Evolutionary conservation across 1,140 invertebrate species (phyloP), one percentile per base, ranked within the genome.

Genomic region (Choristoneura fumiferana): DNA sequence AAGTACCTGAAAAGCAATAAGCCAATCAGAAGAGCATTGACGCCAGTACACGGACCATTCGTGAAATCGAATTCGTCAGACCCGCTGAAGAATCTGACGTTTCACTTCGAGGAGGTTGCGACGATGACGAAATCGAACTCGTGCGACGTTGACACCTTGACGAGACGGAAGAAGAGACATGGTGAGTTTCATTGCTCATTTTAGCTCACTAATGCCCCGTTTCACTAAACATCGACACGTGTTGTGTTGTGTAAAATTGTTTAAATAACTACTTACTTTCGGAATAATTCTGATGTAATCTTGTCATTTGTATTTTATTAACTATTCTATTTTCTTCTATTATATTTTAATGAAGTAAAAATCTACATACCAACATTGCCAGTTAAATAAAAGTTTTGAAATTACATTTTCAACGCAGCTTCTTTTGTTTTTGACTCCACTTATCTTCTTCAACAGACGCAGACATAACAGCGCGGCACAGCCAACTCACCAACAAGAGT

Each of bases 1-100:
- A 90, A 91, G 61, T 90, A 91, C 64, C 40, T 81, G 5, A 84
- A 84, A 62, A 84, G 76, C 57, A 87, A 62, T 55, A 84, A 75
- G 65, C 76, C 80, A 39, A 81, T 81, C 55, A 74, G 81, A 43
- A 80, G 79, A 39, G 71, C 84, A 0, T 22, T 89, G 39, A 83
- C 78, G 0, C 93, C 92, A 57, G 91, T 92, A 34, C 92, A 93
- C 57, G 81, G 87, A 34, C 89, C 92, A 9, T 94, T 94, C 10
- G 84, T 93, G 38, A 92, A 94, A 65, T 94, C 94, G 0, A 94
- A 93, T 60, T 94, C 93, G 0, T 94, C 93, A 14, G 94, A 95
- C 83, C 93, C 93, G 1, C 74, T 95, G n/a, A 90, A 93, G 65
- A 93, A 94, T 58, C 76, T 95, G 35, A 92, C 92, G 55, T 95